phyloP scores from a whole-genome alignment of 1,140 invertebrate species.

The Drosophila fuyamai region DNA sequence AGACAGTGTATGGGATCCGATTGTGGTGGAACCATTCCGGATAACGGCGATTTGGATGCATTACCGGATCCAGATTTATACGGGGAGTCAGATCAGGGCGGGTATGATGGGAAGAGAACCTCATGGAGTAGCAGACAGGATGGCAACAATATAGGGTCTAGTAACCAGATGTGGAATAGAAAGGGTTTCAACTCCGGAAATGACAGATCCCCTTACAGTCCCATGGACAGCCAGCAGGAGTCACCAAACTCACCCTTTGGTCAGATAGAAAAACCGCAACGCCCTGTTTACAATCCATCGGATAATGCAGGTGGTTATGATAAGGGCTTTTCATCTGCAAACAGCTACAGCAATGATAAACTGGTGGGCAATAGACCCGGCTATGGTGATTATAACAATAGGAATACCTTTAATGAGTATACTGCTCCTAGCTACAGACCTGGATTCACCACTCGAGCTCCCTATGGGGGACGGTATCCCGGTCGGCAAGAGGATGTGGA shows the following conservation, averaged over 20 bases:
- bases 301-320: constrained; percentile 7
- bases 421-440: constrained; percentile 5
- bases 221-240: constrained; percentile 8
- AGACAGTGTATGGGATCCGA: constrained; percentile 51
- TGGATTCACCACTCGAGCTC: constrained; percentile 43
- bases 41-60: constrained; percentile 53
- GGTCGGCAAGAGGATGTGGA: constrained; percentile 14
- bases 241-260: background rate
- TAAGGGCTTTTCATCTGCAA: constrained; percentile 13
- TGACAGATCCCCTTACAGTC: constrained; percentile 14
- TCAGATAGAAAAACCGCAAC: constrained; percentile 7
- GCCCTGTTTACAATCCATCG: background rate
- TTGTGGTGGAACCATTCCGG: constrained; percentile 69
- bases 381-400: constrained; percentile 27
- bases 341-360: constrained; percentile 48
- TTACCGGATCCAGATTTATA: constrained; percentile 29
- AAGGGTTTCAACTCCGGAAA: constrained; percentile 4
- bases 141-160: background rate
- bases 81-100: constrained; percentile 35
- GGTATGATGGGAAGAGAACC: background rate
- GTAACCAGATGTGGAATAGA: constrained; percentile 47
- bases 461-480: constrained; percentile 9
- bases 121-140: constrained; percentile 17
- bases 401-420: constrained; percentile 5
- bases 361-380: constrained; percentile 25